phyloP scores from a whole-genome alignment of 1,140 invertebrate genomes.

The Drosophila prosaltans region DNA sequence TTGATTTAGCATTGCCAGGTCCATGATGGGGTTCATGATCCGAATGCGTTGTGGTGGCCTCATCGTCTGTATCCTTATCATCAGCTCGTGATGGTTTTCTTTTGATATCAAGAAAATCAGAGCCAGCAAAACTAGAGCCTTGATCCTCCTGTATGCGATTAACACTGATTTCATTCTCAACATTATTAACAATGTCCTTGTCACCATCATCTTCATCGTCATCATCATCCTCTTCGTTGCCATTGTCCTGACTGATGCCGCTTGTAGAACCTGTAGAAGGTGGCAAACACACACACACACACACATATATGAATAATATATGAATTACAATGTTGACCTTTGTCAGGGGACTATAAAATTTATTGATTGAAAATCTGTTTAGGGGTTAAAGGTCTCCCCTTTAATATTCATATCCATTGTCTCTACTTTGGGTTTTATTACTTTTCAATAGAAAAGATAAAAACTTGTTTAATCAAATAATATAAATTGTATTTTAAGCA shows the following conservation, averaged over 20 bases:
- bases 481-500: no score
- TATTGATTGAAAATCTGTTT: slow-evolving; percentile 13
- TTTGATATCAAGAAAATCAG: slow-evolving; percentile 66
- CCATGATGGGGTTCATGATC: slow-evolving; percentile 66
- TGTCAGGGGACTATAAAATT: slow-evolving; percentile 49
- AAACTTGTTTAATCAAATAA: no score
- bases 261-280: slow-evolving; percentile 50
- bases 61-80: slow-evolving; percentile 69
- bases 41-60: slow-evolving; percentile 71
- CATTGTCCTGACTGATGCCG: slow-evolving; percentile 57
- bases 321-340: slow-evolving; percentile 23
- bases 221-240: slow-evolving; percentile 49
- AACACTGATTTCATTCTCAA: slow-evolving; percentile 29
- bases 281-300: no score
- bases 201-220: slow-evolving; percentile 43
- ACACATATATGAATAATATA: slow-evolving; percentile 37
- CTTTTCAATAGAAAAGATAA: no score
- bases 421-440: no score
- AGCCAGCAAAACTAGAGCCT: slow-evolving; percentile 62
- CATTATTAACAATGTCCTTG: slow-evolving; percentile 24
- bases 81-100: slow-evolving; percentile 23
- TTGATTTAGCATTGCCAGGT: slow-evolving; percentile 64
- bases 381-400: background rate
- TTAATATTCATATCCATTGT: no score
- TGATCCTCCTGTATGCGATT: slow-evolving; percentile 43